Conservation (phyloP, 2,113 vertebrate genomes). For the Collichthys lucidus region DNA sequence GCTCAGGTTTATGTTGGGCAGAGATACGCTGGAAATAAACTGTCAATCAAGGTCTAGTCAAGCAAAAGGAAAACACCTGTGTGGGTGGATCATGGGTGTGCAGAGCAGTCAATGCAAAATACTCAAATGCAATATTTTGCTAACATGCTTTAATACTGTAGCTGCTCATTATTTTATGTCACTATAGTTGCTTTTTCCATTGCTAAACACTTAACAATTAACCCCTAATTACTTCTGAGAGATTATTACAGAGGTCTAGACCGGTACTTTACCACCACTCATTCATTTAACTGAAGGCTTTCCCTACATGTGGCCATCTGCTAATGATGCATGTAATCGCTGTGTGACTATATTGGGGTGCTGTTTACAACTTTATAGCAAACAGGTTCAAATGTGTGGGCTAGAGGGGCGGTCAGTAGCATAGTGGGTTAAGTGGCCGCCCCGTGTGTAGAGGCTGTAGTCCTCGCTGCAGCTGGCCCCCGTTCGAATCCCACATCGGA, state of each 20-base stretch:
- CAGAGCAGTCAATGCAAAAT: background rate
- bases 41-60: background rate
- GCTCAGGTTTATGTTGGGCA: background rate
- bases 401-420: no score
- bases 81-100: background rate
- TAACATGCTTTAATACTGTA: background rate
- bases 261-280: background rate
- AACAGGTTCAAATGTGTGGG: slow-evolving; percentile 18
- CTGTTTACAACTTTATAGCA: slow-evolving; percentile 11
- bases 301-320: background rate
- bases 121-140: background rate
- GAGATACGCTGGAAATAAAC: background rate
- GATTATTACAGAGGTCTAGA: background rate
- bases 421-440: no score
- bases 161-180: background rate
- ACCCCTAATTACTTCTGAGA: background rate
- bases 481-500: no score
- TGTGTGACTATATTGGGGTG: background rate
- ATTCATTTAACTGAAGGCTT: slow-evolving; percentile 7
- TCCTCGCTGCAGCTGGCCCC: no score
- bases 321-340: background rate
- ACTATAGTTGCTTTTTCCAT: background rate
- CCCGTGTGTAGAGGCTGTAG: no score
- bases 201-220: background rate
- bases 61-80: background rate